A percentile compares a stretch with the other conserved stretches of the same genome.
Conservation (phyloP, 2,113 vertebrate genomes). For the Tetraodon nigroviridis region DNA sequence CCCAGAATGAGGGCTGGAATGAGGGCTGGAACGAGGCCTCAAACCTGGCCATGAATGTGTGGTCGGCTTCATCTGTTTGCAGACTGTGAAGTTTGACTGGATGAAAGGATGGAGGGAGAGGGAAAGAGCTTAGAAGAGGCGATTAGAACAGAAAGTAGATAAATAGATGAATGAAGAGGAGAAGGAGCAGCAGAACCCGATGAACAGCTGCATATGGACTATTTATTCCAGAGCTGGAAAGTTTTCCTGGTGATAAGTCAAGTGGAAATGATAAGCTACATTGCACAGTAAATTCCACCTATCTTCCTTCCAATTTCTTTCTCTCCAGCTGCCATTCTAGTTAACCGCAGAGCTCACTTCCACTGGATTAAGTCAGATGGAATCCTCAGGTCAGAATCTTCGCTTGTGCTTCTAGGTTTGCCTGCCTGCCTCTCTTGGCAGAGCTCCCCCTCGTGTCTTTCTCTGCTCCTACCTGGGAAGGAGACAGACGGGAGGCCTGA, state of each 20-base stretch:
- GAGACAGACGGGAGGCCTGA: constrained; percentile 51
- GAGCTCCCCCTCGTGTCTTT: constrained; percentile 29
- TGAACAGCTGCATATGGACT: constrained; percentile 45
- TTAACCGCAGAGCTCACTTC: constrained; percentile 49
- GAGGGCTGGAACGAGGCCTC: constrained; percentile 28
- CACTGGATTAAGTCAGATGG: constrained; percentile 44
- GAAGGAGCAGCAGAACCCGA: constrained; percentile 31
- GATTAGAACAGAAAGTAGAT: constrained; percentile 14
- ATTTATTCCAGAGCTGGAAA: constrained; percentile 63
- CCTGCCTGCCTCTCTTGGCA: constrained; percentile 31
- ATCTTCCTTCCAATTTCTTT: constrained; percentile 37
- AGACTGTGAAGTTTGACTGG: constrained; percentile 33
- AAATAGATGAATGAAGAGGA: constrained; percentile 14
- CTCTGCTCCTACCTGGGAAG: constrained; percentile 52
- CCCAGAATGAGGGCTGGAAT: constrained; percentile 53
- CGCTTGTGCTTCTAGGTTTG: background rate
- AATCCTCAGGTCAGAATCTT: constrained; percentile 8
- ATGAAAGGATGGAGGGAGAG: constrained; percentile 25
- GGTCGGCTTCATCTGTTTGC: constrained; percentile 57
- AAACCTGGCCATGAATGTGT: constrained; percentile 36
- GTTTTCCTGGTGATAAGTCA: constrained; percentile 66
- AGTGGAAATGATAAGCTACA: constrained; percentile 73
- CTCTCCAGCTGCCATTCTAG: constrained; percentile 35
- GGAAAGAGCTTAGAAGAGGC: constrained; percentile 22
- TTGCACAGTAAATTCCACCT: constrained; percentile 62